Base-by-base conservation (phyloP, 2,113 vertebrate genomes). In the Oncorhynchus mykiss region DNA sequence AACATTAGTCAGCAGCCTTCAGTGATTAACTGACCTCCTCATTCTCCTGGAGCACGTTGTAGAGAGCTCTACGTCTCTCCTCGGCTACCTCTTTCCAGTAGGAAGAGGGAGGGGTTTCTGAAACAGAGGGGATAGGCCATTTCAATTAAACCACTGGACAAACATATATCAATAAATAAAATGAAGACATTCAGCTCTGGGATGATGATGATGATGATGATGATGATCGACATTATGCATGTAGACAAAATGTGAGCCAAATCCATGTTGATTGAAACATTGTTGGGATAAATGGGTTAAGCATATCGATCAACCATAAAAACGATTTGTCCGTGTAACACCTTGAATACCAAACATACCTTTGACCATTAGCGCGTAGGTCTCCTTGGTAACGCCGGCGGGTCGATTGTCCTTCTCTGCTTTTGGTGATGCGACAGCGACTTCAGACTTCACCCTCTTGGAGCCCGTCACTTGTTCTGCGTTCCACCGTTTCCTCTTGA, bases 71-170 rank as follows among this genome's bases (percentile, higher is more conserved):
- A 59, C 95, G 94, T 29, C 95, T 93, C 78, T 96, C 94, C 78
- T 99, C 98, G 3, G 98, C 97, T 22, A 97, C 74, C 82, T 96
- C 96, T 83, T 98, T 97, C 98, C 97, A 98, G 79, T 97, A 99
- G 0, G 84, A 85, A 70, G 92, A 84, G 14, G 95, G 91, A 20
- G 97, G 96, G 0, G 92, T 95, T 90, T 96, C 97, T 99, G 76
- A 27, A 77, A 70, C 0, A 59, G 24, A 11, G 39, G 39, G 39
- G 0, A 51, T 13, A 60, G 48, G 57, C 16, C n/a, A 2, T 49
- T 9, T 67, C 2, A 16, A 59, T 45, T 45, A 12, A 11, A 11
- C 39, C 12, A 45, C 20, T 25, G 29, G 5, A 31, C 4, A 12
- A 31, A 34, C 48, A 29, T 34, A 12, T 5, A 6, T 14, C 8